These are phyloP conservation scores for Mandrillus leucophaeus DNA, from an alignment of 2,113 vertebrate genomes.

Conservation along the genomic window DNA sequence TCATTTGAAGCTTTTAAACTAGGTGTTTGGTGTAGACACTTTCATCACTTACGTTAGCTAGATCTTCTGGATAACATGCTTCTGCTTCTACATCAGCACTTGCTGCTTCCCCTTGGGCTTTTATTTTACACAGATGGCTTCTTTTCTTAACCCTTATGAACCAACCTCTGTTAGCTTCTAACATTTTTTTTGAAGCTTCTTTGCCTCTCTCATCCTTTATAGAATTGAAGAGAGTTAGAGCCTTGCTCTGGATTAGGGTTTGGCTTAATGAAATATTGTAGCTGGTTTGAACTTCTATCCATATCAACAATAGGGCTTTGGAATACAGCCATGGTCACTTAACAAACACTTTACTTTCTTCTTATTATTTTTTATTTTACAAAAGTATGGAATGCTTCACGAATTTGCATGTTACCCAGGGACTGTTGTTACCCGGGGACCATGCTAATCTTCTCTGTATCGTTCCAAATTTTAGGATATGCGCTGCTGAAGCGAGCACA, in stretches of 20 bases:
- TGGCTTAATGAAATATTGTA: not conserved
- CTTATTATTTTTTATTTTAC: not conserved
- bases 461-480: not conserved
- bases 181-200: not conserved
- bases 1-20: not conserved
- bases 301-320: not conserved
- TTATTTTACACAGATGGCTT: not conserved
- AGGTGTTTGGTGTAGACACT: not conserved
- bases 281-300: not conserved
- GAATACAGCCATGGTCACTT: no score
- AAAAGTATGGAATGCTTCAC: not conserved
- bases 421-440: not conserved
- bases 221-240: not conserved
- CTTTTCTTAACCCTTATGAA: not conserved
- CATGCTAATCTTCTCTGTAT: not conserved
- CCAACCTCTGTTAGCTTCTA: not conserved
- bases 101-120: not conserved
- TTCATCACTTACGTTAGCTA: not conserved
- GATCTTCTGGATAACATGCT: not conserved
- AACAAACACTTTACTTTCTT: not conserved
- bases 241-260: not conserved
- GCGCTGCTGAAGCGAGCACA: not conserved
- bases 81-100: not conserved
- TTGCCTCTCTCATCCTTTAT: not conserved
- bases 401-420: not conserved